These are phyloP conservation scores for Noctua pronuba DNA, from an alignment of 2,888 invertebrate species.

Conservation along the genomic window DNA sequence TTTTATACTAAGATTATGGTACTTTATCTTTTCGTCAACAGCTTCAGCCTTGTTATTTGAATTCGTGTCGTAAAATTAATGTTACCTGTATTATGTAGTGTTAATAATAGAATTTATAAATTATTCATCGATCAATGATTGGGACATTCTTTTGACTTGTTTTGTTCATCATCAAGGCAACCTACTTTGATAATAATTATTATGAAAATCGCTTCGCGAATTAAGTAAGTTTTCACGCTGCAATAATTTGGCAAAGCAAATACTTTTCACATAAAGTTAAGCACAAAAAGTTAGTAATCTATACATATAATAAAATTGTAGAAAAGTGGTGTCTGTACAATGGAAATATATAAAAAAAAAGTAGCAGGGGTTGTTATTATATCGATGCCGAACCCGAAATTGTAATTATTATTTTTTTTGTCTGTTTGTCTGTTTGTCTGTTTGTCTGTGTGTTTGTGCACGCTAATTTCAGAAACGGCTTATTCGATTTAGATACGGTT, in stretches of 20 bases:
- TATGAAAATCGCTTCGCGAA: not conserved
- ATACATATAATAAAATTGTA: too few species aligned
- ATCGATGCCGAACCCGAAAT: too few species aligned
- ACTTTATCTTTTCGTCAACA: constrained; percentile 41
- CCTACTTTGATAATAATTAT: not conserved
- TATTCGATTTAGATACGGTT: too few species aligned
- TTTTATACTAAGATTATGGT: constrained; percentile 52
- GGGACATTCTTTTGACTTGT: not conserved
- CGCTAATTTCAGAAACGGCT: too few species aligned
- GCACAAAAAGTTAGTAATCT: too few species aligned
- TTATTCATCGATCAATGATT: not conserved
- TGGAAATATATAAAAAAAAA: too few species aligned
- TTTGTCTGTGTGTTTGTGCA: too few species aligned
- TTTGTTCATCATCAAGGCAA: not conserved
- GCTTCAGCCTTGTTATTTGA: constrained; percentile 30
- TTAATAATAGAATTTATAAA: constrained; percentile 7
- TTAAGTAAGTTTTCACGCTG: not conserved
- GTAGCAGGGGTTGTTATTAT: too few species aligned
- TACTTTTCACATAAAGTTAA: not conserved
- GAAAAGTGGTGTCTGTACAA: too few species aligned
- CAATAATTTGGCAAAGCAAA: not conserved
- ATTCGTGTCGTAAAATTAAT: constrained; percentile 36
- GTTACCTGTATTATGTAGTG: constrained; percentile 10
- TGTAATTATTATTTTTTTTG: too few species aligned
- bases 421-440: too few species aligned